Conservation (phyloP, 1,140 invertebrate species). For the Euura saliciscinereae region DNA sequence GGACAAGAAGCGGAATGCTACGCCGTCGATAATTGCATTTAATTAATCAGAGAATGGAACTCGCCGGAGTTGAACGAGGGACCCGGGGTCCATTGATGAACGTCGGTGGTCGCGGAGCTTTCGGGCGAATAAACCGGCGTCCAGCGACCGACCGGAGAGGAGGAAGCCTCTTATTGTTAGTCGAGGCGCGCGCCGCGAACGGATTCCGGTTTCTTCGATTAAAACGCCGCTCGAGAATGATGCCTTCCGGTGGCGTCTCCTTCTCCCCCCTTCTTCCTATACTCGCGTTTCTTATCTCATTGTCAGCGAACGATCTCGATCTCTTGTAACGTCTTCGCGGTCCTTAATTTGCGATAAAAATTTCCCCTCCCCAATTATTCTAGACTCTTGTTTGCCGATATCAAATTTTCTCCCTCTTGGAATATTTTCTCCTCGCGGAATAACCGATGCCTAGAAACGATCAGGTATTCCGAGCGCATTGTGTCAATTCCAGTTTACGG, state of each 20-base stretch:
- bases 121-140: too few species aligned
- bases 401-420: not conserved
- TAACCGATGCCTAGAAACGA: conserved; percentile 37
- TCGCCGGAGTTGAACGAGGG: not conserved
- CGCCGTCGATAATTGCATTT: not conserved
- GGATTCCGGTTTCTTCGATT: conserved; percentile 44
- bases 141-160: conserved; percentile 17
- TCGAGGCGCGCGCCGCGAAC: conserved; percentile 17
- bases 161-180: conserved; percentile 37
- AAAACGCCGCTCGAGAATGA: conserved; percentile 38
- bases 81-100: not conserved
- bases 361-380: not conserved
- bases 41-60: conserved; percentile 1
- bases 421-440: conserved; percentile 1
- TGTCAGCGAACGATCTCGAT: too few species aligned
- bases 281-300: not conserved
- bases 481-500: conserved; percentile 38
- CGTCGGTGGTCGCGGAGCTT: not conserved
- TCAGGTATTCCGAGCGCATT: conserved; percentile 44
- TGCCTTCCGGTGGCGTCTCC: conserved; percentile 52
- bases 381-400: not conserved
- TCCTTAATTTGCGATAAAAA: not conserved
- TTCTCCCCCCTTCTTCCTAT: conserved; percentile 26
- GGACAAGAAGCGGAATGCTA: not conserved
- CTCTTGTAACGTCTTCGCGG: not conserved